phyloP scores from a whole-genome alignment of 1,140 invertebrate genomes.

The Drosophila lacteicornis region DNA sequence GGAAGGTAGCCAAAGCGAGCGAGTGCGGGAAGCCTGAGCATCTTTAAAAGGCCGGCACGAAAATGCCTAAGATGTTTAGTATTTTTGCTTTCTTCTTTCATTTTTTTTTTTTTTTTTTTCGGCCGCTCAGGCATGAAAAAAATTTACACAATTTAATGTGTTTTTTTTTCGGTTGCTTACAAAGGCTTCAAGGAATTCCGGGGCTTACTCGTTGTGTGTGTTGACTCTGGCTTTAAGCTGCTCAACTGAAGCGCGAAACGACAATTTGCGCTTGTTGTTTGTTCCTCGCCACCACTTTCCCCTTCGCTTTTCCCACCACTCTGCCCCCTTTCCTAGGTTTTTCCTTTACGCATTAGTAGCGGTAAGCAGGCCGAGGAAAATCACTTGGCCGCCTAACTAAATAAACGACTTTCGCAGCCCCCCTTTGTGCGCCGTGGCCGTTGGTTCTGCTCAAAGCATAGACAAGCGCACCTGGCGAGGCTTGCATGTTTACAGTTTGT shows the following conservation, averaged over 20 bases:
- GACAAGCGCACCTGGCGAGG: conserved; percentile 26
- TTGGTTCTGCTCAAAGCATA: conserved; percentile 35
- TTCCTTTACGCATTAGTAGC: conserved; percentile 57
- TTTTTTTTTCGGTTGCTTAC: conserved; percentile 47
- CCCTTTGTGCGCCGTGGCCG: conserved; percentile 1
- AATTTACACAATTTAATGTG: conserved; percentile 69
- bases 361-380: conserved; percentile 47
- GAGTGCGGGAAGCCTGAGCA: conserved; percentile 25
- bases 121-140: conserved; percentile 49
- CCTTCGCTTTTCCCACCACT: conserved; percentile 10
- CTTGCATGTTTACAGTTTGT: conserved; percentile 64
- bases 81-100: conserved; percentile 43
- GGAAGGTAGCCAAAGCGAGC: conserved; percentile 36
- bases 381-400: conserved; percentile 57
- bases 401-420: conserved; percentile 44
- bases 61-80: conserved; percentile 73
- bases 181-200: conserved; percentile 71
- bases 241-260: conserved; percentile 81
- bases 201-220: conserved; percentile 46
- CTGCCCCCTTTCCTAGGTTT: not conserved
- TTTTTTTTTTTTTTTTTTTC: conserved; percentile 6
- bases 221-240: conserved; percentile 80
- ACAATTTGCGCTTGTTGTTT: conserved; percentile 77
- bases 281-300: conserved; percentile 25
- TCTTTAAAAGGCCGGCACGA: conserved; percentile 64